Evolutionary conservation across 2,113 vertebrate species (phyloP).

Genomic region (Nycticryphes semicollaris): DNA sequence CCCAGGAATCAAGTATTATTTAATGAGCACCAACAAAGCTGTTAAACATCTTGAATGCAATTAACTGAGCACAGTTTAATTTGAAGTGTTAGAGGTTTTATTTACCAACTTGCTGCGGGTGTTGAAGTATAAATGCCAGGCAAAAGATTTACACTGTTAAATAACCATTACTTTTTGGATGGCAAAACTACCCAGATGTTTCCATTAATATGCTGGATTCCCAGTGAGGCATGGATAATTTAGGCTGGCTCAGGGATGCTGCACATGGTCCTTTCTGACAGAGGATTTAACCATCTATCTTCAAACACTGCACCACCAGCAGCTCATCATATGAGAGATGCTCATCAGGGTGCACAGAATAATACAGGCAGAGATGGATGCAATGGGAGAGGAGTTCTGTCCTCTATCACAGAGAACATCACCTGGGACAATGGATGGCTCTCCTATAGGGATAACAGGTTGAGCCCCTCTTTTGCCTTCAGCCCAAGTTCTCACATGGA

Average conservation of each 20-base stretch:
- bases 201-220: neutral
- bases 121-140: neutral
- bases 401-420: neutral
- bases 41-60: neutral
- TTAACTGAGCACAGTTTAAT: neutral
- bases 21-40: neutral
- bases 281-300: neutral
- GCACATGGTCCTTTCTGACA: neutral
- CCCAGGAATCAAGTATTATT: neutral
- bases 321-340: neutral
- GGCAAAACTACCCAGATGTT: neutral
- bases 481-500: neutral
- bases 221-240: neutral
- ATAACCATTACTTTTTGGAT: neutral
- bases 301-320: neutral
- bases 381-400: too few species aligned
- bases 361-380: neutral
- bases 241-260: neutral
- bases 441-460: neutral
- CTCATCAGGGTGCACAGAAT: neutral
- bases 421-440: neutral
- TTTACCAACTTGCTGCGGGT: neutral
- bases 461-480: neutral
- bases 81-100: neutral
- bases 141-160: neutral